phyloP scores from a whole-genome alignment of 1,140 invertebrate species.

The Atta cephalotes region DNA sequence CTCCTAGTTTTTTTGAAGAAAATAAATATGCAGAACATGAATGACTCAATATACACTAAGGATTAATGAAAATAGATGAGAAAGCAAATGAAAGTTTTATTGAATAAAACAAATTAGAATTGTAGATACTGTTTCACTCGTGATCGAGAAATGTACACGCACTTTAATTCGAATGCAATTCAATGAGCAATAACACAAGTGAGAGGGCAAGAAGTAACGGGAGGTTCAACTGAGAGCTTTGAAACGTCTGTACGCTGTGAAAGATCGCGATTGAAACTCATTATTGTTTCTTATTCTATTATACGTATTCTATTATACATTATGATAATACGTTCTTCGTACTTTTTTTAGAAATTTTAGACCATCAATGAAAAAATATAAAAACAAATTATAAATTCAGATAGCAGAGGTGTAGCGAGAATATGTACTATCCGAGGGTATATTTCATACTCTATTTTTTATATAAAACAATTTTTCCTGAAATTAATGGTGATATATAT shows the following conservation, averaged over 20 bases:
- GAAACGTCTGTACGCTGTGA: background rate
- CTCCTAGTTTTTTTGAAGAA: too few relatives aligned
- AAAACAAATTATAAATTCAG: conserved; percentile 23
- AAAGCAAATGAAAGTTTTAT: background rate
- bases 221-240: background rate
- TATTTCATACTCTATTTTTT: background rate
- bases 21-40: too few relatives aligned
- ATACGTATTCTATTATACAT: conserved; percentile 5
- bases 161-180: conserved; percentile 21
- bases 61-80: background rate
- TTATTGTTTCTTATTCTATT: conserved; percentile 6
- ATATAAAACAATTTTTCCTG: background rate
- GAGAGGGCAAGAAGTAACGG: background rate
- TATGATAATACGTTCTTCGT: background rate
- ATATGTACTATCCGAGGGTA: background rate
- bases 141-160: background rate
- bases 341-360: conserved; percentile 10
- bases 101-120: background rate
- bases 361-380: background rate
- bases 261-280: background rate
- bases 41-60: too few relatives aligned
- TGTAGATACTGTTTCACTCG: background rate
- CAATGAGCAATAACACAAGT: background rate
- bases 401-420: background rate
- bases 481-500: conserved; percentile 15